These are phyloP conservation scores for Campoplex capitator DNA, from an alignment of 2,888 invertebrate species.

Conservation along the genomic window DNA sequence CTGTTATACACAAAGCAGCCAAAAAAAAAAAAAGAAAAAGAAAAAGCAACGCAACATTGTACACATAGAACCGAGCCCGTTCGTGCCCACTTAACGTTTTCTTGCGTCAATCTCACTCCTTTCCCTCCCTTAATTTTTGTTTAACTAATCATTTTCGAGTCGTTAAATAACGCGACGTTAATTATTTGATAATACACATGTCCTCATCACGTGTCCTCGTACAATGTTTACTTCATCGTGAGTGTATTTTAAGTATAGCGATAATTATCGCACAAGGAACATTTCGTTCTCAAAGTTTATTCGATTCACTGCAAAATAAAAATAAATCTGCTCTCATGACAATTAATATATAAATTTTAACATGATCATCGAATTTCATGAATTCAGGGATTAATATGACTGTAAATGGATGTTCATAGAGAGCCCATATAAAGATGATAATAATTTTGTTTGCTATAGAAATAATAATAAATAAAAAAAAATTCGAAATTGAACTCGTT, in stretches of 20 bases:
- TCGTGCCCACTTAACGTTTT: slow-evolving; percentile 77
- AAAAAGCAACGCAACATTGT: not conserved
- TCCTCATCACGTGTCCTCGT: slow-evolving; percentile 47
- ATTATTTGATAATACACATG: slow-evolving; percentile 80
- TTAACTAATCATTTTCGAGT: slow-evolving; percentile 79
- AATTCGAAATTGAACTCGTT: slow-evolving; percentile 3
- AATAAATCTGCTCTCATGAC: not conserved
- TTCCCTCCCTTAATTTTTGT: slow-evolving; percentile 79
- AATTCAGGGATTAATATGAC: not conserved
- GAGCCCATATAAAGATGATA: not conserved
- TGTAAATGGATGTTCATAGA: not conserved
- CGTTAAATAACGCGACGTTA: slow-evolving; percentile 75
- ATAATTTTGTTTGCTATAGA: not conserved
- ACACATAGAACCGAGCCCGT: slow-evolving; percentile 25
- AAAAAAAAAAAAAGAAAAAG: slow-evolving; percentile 16
- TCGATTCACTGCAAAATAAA: not conserved
- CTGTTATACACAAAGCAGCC: slow-evolving; percentile 48
- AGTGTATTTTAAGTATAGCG: slow-evolving; percentile 33
- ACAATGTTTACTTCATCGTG: not conserved
- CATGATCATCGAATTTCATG: not conserved
- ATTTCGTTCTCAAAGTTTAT: not conserved
- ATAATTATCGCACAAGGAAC: slow-evolving; percentile 38
- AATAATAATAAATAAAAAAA: not conserved
- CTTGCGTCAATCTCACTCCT: slow-evolving; percentile 73
- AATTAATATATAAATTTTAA: not conserved